A percentile compares a stretch with the other conserved stretches of the same genome.
Conservation (phyloP, 1,140 invertebrate species). For the Calycopis cecrops region DNA sequence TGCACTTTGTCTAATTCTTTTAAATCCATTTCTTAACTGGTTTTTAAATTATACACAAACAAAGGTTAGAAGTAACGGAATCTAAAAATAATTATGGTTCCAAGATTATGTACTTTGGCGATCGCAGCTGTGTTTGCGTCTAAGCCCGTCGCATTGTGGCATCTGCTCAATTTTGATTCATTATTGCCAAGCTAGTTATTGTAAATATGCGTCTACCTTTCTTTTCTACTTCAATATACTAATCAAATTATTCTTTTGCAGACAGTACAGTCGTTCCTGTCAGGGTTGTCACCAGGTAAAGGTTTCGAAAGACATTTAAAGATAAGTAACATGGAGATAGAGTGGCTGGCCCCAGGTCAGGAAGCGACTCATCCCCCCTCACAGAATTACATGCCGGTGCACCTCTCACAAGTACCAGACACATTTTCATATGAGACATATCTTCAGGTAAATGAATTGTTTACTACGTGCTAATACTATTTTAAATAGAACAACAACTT, state of each 20-base stretch:
- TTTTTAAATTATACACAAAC: too few species aligned
- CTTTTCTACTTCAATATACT: background rate
- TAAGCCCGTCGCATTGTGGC: background rate
- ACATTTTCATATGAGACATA: slow-evolving; percentile 88
- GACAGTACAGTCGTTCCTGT: background rate
- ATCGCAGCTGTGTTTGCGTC: too few species aligned
- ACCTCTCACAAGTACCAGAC: slow-evolving; percentile 85
- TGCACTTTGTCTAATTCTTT: too few species aligned
- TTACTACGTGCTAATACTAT: too few species aligned
- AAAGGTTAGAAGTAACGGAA: too few species aligned
- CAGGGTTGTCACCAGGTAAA: background rate
- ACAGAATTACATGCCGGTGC: slow-evolving; percentile 78
- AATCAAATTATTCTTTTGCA: background rate
- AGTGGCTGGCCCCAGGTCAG: slow-evolving; percentile 60
- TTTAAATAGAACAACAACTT: too few species aligned
- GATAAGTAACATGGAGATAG: slow-evolving; percentile 37
- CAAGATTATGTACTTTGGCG: too few species aligned
- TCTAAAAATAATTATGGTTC: too few species aligned
- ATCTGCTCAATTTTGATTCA: background rate
- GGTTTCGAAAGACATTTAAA: slow-evolving; percentile 24
- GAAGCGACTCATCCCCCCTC: slow-evolving; percentile 70
- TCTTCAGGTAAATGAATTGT: slow-evolving; percentile 80
- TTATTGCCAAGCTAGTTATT: background rate
- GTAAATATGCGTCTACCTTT: background rate
- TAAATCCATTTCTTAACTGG: too few species aligned